phyloP scores from a whole-genome alignment of 2,888 invertebrate species.

The Nemapogon koenigi region DNA sequence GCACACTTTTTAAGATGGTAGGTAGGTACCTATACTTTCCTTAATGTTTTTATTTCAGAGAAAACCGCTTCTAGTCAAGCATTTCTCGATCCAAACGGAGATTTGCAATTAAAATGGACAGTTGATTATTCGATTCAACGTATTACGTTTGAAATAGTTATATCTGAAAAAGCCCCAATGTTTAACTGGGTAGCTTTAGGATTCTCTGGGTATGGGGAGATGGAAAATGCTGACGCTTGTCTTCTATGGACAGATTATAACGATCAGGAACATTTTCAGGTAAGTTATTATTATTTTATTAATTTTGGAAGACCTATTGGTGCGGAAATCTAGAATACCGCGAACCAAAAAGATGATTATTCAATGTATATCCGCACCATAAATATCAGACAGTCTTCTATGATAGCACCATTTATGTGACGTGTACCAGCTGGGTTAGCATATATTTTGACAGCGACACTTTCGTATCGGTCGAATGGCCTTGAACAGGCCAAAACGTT shows the following conservation, averaged over 20 bases:
- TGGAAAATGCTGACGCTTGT: conserved; percentile 80
- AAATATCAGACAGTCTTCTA: no score
- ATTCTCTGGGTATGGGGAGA: conserved; percentile 82
- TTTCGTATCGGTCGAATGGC: no score
- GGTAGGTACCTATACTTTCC: not conserved
- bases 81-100: conserved; percentile 46
- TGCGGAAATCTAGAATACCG: no score
- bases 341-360: no score
- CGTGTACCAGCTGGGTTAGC: no score
- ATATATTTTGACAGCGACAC: no score
- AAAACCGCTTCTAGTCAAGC: conserved; percentile 38
- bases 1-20: no score
- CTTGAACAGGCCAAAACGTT: no score
- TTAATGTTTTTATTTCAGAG: not conserved
- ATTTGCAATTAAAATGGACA: conserved; percentile 43
- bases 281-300: conserved; percentile 16
- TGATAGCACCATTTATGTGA: no score
- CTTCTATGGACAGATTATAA: conserved; percentile 78
- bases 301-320: no score
- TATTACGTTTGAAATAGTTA: conserved; percentile 55
- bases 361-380: no score
- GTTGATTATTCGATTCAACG: conserved; percentile 37
- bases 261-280: conserved; percentile 58
- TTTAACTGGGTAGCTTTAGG: conserved; percentile 83
- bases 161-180: conserved; percentile 45